Conservation (phyloP, 53 echinoderm and acorn worm species). For the Crossaster papposus region DNA sequence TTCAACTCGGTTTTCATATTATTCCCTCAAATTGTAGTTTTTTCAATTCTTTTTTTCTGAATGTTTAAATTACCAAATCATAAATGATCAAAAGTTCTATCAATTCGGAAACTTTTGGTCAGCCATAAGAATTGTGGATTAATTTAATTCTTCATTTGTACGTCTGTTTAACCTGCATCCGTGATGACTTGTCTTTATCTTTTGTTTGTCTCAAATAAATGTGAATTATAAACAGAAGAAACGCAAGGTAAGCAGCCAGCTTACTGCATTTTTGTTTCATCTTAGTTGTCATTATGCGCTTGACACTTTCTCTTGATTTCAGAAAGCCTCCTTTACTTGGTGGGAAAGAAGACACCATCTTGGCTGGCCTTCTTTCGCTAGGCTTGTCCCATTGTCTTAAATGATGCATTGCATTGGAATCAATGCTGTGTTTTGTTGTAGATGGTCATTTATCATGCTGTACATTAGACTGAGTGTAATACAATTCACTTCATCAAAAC, state of each 20-base stretch:
- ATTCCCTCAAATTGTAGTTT: too few relatives aligned
- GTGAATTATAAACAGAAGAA: conserved; percentile 60
- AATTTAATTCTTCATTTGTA: neutral
- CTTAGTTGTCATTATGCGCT: neutral
- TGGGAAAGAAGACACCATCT: neutral
- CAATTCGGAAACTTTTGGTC: too few relatives aligned
- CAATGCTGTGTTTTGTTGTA: neutral
- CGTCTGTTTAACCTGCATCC: neutral
- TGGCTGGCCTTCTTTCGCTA: neutral
- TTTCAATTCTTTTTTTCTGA: too few relatives aligned
- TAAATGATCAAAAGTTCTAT: too few relatives aligned
- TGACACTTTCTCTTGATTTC: neutral
- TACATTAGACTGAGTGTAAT: neutral
- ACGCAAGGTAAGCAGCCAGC: conserved; percentile 60
- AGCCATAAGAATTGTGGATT: too few relatives aligned
- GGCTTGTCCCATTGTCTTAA: neutral
- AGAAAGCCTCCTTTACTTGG: neutral
- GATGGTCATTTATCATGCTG: conserved; percentile 53
- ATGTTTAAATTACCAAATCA: too few relatives aligned
- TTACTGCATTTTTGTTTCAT: conserved; percentile 13
- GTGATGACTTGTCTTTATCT: conserved; percentile 46
- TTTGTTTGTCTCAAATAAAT: conserved; percentile 38
- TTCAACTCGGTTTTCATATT: neutral
- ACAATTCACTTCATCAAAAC: neutral
- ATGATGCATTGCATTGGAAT: neutral